Percentiles rank a stretch among this genome's conserved stretches.
These are phyloP conservation scores for Cantharis flavilabris DNA, from an alignment of 2,888 invertebrate species.

Conservation along the genomic window DNA sequence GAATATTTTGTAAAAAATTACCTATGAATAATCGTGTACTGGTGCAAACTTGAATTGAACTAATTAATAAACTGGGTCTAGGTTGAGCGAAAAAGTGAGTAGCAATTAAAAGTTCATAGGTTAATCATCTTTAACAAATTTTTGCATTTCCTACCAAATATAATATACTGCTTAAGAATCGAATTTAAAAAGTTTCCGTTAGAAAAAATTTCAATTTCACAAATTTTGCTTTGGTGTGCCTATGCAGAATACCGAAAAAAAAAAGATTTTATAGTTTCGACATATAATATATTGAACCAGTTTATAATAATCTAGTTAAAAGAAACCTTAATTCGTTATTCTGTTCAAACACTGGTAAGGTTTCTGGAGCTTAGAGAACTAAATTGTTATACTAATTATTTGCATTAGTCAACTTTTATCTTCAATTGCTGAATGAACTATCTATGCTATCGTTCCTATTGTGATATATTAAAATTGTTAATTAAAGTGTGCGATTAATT, in stretches of 20 bases:
- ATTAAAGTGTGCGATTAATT: background rate
- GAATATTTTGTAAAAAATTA: background rate
- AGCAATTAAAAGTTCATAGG: constrained; percentile 3
- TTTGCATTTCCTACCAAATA: background rate
- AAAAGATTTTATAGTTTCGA: background rate
- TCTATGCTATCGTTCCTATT: too few relatives aligned
- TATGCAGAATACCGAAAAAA: background rate
- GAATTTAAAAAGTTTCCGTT: background rate
- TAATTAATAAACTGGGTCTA: background rate
- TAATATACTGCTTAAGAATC: background rate
- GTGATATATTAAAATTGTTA: background rate
- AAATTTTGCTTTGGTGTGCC: background rate
- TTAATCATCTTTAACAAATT: background rate
- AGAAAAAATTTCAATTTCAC: background rate
- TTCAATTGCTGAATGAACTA: background rate
- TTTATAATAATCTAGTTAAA: constrained; percentile 36
- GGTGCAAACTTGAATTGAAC: background rate
- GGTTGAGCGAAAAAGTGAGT: background rate
- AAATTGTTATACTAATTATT: constrained; percentile 16
- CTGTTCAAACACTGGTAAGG: constrained; percentile 31
- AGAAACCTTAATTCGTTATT: constrained; percentile 31
- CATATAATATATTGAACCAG: background rate
- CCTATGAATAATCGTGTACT: background rate
- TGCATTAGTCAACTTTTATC: constrained; percentile 8
- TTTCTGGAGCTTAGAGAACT: constrained; percentile 29